Conservation (phyloP, 2,797 vertebrate species). For the Ctenopoma kingsleyae region DNA sequence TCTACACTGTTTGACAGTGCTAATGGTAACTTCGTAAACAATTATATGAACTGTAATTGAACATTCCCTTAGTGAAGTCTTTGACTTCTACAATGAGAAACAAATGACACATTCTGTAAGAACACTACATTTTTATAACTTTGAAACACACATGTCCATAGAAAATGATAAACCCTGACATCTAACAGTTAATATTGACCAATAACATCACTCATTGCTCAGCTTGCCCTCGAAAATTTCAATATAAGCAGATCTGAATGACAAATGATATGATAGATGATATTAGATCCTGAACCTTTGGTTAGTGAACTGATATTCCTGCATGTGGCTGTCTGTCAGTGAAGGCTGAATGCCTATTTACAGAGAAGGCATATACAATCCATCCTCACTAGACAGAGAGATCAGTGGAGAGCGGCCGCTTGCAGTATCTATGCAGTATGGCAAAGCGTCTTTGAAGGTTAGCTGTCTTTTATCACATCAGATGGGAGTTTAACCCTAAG, state of each 20-base stretch:
- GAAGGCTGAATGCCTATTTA: slow-evolving; percentile 40
- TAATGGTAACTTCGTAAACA: too few relatives aligned
- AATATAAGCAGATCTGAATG: slow-evolving; percentile 43
- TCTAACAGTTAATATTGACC: background rate
- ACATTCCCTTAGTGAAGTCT: too few relatives aligned
- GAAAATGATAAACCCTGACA: too few relatives aligned
- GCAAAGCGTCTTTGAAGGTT: slow-evolving; percentile 49
- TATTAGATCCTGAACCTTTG: slow-evolving; percentile 26
- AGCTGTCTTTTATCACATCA: slow-evolving; percentile 40
- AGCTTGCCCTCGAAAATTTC: slow-evolving; percentile 20
- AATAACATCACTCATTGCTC: slow-evolving; percentile 7
- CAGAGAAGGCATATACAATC: slow-evolving; percentile 28
- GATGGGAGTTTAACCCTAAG: slow-evolving; percentile 53
- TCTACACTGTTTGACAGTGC: too few relatives aligned
- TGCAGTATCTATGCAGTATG: slow-evolving; percentile 22
- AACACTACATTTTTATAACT: too few relatives aligned
- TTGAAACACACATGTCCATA: too few relatives aligned
- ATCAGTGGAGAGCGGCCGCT: slow-evolving; percentile 28
- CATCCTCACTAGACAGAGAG: slow-evolving; percentile 14
- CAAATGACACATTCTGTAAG: too few relatives aligned
- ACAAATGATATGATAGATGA: slow-evolving; percentile 36
- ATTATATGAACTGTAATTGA: background rate
- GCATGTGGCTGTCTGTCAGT: slow-evolving; percentile 41
- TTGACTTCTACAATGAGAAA: background rate
- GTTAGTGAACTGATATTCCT: slow-evolving; percentile 38